These are phyloP conservation scores for Artibeus lituratus DNA, from an alignment of 2,797 vertebrate species.

Conservation along the genomic window DNA sequence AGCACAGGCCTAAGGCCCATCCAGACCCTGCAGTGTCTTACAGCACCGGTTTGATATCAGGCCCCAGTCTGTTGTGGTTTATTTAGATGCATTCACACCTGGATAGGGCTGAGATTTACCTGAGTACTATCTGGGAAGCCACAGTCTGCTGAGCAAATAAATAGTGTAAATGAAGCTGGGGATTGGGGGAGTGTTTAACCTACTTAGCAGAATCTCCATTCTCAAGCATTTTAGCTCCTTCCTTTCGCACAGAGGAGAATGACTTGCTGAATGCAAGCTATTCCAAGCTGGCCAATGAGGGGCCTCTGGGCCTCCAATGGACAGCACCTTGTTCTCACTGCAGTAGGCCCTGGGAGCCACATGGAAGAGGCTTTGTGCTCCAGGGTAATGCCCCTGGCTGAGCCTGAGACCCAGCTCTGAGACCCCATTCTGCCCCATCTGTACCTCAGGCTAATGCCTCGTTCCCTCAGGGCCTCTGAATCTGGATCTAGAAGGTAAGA, in stretches of 20 bases:
- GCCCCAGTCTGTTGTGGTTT: background rate
- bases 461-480: background rate
- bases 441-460: background rate
- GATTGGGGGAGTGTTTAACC: slow-evolving; percentile 44
- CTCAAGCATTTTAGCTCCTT: slow-evolving; percentile 3
- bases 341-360: background rate
- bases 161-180: slow-evolving; percentile 30
- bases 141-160: slow-evolving; percentile 38
- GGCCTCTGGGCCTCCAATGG: background rate
- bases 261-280: background rate
- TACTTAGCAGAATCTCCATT: slow-evolving; percentile 43
- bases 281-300: fast-evolving
- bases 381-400: fast-evolving
- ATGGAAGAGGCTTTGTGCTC: fast-evolving
- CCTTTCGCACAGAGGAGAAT: background rate
- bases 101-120: background rate
- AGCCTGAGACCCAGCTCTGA: background rate
- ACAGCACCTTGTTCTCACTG: background rate
- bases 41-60: background rate
- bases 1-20: background rate
- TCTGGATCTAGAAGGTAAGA: background rate
- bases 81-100: background rate
- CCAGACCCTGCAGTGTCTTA: background rate
- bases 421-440: background rate
- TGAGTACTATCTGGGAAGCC: background rate